A percentile compares a stretch with the other conserved stretches of the same genome.
phyloP scores from a whole-genome alignment of 64 coral and sea anemone species.

The Orbicella faveolata region DNA sequence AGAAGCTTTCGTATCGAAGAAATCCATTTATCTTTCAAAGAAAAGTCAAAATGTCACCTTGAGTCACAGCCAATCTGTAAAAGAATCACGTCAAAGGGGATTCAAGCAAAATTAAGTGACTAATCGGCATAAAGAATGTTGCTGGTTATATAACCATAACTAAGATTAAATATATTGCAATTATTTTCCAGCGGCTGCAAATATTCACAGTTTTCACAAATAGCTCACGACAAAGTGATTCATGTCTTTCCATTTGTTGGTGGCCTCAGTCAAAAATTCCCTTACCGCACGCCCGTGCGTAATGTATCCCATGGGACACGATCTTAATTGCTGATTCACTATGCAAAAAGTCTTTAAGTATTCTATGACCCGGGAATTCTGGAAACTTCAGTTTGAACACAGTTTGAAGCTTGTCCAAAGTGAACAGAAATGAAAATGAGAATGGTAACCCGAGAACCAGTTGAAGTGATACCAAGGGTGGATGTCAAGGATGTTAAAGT shows the following conservation, averaged over 20 bases:
- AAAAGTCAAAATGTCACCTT: too few species aligned
- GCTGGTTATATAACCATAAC: too few species aligned
- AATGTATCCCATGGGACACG: not conserved
- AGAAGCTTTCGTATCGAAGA: too few species aligned
- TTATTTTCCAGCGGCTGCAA: not conserved
- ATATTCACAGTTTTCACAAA: not conserved
- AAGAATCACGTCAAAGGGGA: too few species aligned
- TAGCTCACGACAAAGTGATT: too few species aligned
- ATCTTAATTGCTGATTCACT: not conserved
- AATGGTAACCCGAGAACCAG: constrained; percentile 13
- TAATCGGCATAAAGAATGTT: too few species aligned
- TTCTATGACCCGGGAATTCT: constrained; percentile 40
- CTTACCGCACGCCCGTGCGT: not conserved
- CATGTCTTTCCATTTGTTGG: too few species aligned
- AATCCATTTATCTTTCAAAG: too few species aligned
- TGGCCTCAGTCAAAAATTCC: not conserved
- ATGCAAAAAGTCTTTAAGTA: not conserved
- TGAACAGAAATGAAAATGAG: constrained; percentile 24
- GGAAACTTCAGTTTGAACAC: not conserved
- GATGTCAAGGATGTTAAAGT: constrained; percentile 87
- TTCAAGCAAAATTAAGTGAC: too few species aligned
- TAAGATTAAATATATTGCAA: too few species aligned
- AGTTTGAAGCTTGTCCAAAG: not conserved
- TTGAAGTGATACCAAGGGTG: constrained; percentile 36
- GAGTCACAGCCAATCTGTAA: too few species aligned